Evolutionary conservation across 2,113 vertebrate species (phyloP).

Genomic region (Indicator maculatus): DNA sequence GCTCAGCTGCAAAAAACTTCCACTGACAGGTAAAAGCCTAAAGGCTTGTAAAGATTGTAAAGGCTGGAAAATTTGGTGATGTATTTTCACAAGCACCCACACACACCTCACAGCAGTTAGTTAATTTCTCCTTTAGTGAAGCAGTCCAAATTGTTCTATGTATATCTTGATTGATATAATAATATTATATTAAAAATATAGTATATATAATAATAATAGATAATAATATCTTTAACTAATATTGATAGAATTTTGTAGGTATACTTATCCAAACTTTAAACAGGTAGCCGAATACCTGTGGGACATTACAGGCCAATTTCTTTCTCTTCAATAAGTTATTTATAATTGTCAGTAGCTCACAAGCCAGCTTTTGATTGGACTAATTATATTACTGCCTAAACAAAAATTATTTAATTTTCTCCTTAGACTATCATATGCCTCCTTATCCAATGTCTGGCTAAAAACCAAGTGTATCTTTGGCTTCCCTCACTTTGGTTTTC

Average conservation of each 20-base stretch:
- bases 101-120: not conserved
- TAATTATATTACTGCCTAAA: not conserved
- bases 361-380: not conserved
- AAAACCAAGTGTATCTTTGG: not conserved
- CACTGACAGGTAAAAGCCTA: not conserved
- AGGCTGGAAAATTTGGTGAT: not conserved
- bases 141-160: not conserved
- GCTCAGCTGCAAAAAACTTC: not conserved
- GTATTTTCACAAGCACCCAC: not conserved
- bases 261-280: not conserved
- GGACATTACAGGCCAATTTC: not conserved
- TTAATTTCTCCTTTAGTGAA: not conserved
- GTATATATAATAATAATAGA: no score
- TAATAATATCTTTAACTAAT: not conserved
- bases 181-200: no score
- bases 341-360: not conserved
- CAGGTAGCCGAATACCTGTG: not conserved
- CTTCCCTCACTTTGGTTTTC: not conserved
- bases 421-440: not conserved
- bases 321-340: not conserved
- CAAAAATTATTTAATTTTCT: constrained; percentile 19
- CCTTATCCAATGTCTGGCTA: not conserved
- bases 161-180: not conserved
- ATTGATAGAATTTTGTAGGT: not conserved
- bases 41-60: not conserved